phyloP scores from a whole-genome alignment of 2,797 vertebrate species.

The Decapterus maruadsi region DNA sequence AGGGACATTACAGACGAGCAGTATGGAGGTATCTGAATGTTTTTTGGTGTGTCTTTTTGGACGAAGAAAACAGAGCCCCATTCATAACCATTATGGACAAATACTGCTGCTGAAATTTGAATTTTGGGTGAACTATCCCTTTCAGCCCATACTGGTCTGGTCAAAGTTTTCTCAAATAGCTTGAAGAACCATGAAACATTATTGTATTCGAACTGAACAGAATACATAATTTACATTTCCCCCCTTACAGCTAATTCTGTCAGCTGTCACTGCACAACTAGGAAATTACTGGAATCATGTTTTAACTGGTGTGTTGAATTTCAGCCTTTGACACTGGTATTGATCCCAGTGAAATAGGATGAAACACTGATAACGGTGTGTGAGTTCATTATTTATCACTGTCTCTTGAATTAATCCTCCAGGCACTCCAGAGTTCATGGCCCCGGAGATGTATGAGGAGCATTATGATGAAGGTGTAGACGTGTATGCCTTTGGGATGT shows the following conservation, averaged over 20 bases:
- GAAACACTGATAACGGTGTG: slow-evolving; percentile 17
- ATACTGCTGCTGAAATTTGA: too few species aligned
- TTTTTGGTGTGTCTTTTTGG: too few species aligned
- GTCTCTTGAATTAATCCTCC: slow-evolving; percentile 37
- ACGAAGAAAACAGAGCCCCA: too few species aligned
- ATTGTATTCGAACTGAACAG: not conserved
- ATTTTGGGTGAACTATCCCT: too few species aligned
- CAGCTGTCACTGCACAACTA: slow-evolving; percentile 5
- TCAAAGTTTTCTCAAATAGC: not conserved
- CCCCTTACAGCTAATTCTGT: not conserved
- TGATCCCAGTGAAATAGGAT: slow-evolving; percentile 31
- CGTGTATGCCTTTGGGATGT: slow-evolving; percentile 99
- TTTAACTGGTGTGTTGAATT: slow-evolving; percentile 12
- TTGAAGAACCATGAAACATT: not conserved
- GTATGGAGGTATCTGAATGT: too few species aligned
- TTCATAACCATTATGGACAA: too few species aligned
- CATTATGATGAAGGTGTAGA: slow-evolving; percentile 98
- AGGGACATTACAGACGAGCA: too few species aligned
- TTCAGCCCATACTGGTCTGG: not conserved
- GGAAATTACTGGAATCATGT: not conserved
- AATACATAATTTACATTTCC: not conserved
- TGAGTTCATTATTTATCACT: slow-evolving; percentile 9
- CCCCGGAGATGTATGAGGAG: slow-evolving; percentile 99
- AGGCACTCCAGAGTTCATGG: slow-evolving; percentile 99
- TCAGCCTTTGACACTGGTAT: slow-evolving; percentile 7